Percentiles rank a stretch among this genome's conserved stretches.
phyloP scores from a whole-genome alignment of 2,113 vertebrate genomes.

The Strix uralensis region DNA sequence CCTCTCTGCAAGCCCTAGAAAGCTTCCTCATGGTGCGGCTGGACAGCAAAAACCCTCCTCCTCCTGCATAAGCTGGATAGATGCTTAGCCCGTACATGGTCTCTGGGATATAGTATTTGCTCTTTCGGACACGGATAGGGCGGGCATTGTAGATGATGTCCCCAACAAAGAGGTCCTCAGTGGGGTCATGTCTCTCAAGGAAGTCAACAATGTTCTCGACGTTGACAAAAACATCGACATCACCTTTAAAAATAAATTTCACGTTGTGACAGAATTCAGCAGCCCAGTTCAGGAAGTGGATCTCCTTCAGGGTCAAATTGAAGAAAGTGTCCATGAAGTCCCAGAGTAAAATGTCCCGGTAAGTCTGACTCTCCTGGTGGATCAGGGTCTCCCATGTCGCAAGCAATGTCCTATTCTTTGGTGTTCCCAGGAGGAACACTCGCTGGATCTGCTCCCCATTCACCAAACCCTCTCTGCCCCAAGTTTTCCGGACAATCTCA shows the following conservation, averaged over 20 bases:
- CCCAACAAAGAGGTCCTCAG: slow-evolving; percentile 86
- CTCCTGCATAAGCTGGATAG: slow-evolving; percentile 91
- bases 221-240: slow-evolving; percentile 92
- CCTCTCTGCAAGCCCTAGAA: slow-evolving; percentile 83
- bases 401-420: slow-evolving; percentile 75
- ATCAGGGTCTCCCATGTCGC: slow-evolving; percentile 87
- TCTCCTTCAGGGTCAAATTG: slow-evolving; percentile 97
- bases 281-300: slow-evolving; percentile 92
- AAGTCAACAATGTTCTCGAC: slow-evolving; percentile 92
- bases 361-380: slow-evolving; percentile 85
- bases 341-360: slow-evolving; percentile 90
- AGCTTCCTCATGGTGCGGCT: slow-evolving; percentile 84
- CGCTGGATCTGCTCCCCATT: slow-evolving; percentile 77
- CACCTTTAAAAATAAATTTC: slow-evolving; percentile 94
- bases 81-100: slow-evolving; percentile 85
- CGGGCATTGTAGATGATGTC: slow-evolving; percentile 91
- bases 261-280: slow-evolving; percentile 81
- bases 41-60: slow-evolving; percentile 92
- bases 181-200: slow-evolving; percentile 70
- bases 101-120: slow-evolving; percentile 94
- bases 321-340: slow-evolving; percentile 97
- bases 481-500: slow-evolving; percentile 93
- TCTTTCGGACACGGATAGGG: slow-evolving; percentile 84
- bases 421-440: slow-evolving; percentile 90
- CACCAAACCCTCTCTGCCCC: slow-evolving; percentile 85